These are phyloP conservation scores for Tricholauxania praeusta DNA, from an alignment of 2,888 invertebrate species.

Conservation along the genomic window DNA sequence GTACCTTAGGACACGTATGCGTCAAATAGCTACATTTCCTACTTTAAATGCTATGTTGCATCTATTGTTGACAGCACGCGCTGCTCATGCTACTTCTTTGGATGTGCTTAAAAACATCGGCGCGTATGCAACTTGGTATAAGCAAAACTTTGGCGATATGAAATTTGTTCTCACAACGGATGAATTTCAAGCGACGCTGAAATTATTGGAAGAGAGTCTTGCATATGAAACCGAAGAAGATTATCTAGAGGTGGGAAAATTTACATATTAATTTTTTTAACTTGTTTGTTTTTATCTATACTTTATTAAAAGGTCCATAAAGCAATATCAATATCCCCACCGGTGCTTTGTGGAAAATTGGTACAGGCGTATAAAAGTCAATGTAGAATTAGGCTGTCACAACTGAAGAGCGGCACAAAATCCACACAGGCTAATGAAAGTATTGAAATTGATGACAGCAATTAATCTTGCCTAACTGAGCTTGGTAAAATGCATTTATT, in stretches of 20 bases:
- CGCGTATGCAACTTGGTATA: conserved; percentile 65
- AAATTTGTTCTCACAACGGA: conserved; percentile 55
- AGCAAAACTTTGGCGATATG: conserved; percentile 64
- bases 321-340: conserved; percentile 60
- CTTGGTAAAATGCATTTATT: no score
- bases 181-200: conserved; percentile 57
- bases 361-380: conserved; percentile 61
- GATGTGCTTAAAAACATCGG: conserved; percentile 56
- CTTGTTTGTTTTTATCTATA: not conserved
- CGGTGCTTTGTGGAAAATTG: conserved; percentile 59
- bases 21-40: conserved; percentile 52
- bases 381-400: conserved; percentile 57
- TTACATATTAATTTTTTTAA: not conserved
- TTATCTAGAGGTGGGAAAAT: conserved; percentile 58
- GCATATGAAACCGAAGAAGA: conserved; percentile 57
- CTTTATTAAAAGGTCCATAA: conserved; percentile 57
- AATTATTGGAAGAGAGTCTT: conserved; percentile 55
- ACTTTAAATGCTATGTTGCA: conserved; percentile 53
- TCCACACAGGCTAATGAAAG: conserved; percentile 44
- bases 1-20: conserved; percentile 58
- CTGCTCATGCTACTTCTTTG: conserved; percentile 56
- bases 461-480: conserved; percentile 27
- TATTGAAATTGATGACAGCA: conserved; percentile 48
- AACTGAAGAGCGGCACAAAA: conserved; percentile 44
- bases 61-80: conserved; percentile 59